phyloP scores from a whole-genome alignment of 2,888 invertebrate species.

The Drosophila eohydei region DNA sequence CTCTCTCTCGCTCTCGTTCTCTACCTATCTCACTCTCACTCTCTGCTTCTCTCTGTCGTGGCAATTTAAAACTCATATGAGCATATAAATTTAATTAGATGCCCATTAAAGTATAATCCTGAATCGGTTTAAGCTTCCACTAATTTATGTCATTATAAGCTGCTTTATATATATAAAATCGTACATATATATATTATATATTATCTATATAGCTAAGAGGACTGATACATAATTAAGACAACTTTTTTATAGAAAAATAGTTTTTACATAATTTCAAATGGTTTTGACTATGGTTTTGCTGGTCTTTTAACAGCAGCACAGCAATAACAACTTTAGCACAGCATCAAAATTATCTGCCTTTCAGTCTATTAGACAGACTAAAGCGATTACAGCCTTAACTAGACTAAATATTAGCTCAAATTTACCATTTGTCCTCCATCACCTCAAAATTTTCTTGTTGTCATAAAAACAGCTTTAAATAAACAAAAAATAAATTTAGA shows the following conservation, averaged over 20 bases:
- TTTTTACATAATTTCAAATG: not conserved
- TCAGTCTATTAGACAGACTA: too few relatives aligned
- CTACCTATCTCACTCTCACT: not conserved
- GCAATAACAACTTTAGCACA: too few relatives aligned
- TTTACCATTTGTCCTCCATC: too few relatives aligned
- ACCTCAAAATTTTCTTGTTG: too few relatives aligned
- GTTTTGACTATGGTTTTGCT: not conserved
- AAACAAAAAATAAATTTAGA: too few relatives aligned
- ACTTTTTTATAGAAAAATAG: not conserved
- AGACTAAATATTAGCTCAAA: too few relatives aligned
- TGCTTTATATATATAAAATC: not conserved
- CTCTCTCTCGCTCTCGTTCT: not conserved
- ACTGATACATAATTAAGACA: not conserved
- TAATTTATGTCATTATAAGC: constrained; percentile 14
- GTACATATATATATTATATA: not conserved
- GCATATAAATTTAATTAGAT: constrained; percentile 51
- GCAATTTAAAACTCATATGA: constrained; percentile 43
- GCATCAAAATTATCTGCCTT: too few relatives aligned
- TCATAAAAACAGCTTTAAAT: too few relatives aligned
- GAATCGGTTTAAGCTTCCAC: constrained; percentile 12
- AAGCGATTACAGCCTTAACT: too few relatives aligned
- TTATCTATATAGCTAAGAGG: not conserved
- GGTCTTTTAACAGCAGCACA: too few relatives aligned
- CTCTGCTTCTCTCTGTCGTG: not conserved
- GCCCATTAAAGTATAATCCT: constrained; percentile 16